phyloP scores from a whole-genome alignment of 1,140 invertebrate genomes.

The Pissodes strobi region DNA sequence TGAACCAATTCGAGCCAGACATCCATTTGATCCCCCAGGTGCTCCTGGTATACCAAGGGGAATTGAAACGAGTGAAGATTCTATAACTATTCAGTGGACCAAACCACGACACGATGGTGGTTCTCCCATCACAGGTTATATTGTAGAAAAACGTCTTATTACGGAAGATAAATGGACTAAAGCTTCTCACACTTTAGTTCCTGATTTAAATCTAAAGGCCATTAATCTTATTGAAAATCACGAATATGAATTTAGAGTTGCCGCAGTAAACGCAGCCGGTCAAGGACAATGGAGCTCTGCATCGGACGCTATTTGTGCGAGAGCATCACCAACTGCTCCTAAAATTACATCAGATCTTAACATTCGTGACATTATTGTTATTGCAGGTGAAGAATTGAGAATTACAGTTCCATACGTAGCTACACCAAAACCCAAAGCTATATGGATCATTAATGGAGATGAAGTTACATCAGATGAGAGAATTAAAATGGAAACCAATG shows the following conservation, averaged over 20 bases:
- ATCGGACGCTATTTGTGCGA: slow-evolving; percentile 88
- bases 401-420: slow-evolving; percentile 92
- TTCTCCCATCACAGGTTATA: slow-evolving; percentile 86
- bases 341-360: slow-evolving; percentile 93
- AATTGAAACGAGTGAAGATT: slow-evolving; percentile 88
- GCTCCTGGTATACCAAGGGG: slow-evolving; percentile 85
- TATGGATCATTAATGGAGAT: slow-evolving; percentile 86
- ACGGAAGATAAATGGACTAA: slow-evolving; percentile 92
- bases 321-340: slow-evolving; percentile 83
- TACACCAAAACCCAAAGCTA: slow-evolving; percentile 84
- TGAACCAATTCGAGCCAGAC: slow-evolving; percentile 89
- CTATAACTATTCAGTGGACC: slow-evolving; percentile 91
- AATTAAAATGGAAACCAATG: slow-evolving; percentile 84
- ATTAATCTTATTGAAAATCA: slow-evolving; percentile 91
- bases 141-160: slow-evolving; percentile 89
- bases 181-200: slow-evolving; percentile 79
- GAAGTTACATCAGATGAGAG: slow-evolving; percentile 81
- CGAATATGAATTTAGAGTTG: slow-evolving; percentile 96
- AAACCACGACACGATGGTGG: slow-evolving; percentile 94
- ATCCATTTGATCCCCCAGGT: slow-evolving; percentile 92
- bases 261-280: slow-evolving; percentile 94
- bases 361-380: slow-evolving; percentile 91
- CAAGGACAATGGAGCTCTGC: slow-evolving; percentile 89
- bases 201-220: slow-evolving; percentile 80
- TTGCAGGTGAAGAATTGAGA: slow-evolving; percentile 93